Conservation (phyloP, 1,140 invertebrate genomes). For the Ganaspis sp. region DNA sequence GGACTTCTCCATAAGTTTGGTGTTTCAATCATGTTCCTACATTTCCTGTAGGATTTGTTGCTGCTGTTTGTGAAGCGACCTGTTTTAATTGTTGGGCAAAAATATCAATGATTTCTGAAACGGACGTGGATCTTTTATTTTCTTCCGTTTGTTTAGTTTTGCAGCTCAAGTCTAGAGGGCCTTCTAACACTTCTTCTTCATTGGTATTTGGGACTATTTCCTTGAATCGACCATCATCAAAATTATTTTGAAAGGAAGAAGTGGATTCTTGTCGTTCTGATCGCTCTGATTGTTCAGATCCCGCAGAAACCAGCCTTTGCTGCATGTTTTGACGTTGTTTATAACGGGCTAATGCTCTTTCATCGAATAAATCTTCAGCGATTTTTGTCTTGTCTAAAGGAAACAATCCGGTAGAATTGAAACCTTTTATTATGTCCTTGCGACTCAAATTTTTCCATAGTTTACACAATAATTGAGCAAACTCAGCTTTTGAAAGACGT, state of each 20-base stretch:
- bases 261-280: not conserved
- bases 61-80: not conserved
- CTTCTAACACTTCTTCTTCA: too few relatives aligned
- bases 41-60: not conserved
- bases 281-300: not conserved
- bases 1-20: too few relatives aligned
- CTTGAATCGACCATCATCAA: too few relatives aligned
- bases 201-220: too few relatives aligned
- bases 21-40: too few relatives aligned
- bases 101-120: conserved; percentile 26
- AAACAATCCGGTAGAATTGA: conserved; percentile 38
- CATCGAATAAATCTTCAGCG: not conserved
- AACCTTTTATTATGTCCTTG: conserved; percentile 34
- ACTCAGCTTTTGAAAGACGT: conserved; percentile 49
- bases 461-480: conserved; percentile 49
- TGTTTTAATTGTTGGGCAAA: conserved; percentile 26
- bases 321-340: not conserved
- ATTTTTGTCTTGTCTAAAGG: conserved; percentile 31
- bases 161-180: too few relatives aligned
- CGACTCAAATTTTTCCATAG: conserved; percentile 36
- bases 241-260: too few relatives aligned
- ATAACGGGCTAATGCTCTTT: not conserved
- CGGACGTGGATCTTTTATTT: not conserved
- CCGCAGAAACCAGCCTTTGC: not conserved
- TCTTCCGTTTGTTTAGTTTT: too few relatives aligned